phyloP scores from a whole-genome alignment of 2,888 invertebrate genomes.

The Biston betularia region DNA sequence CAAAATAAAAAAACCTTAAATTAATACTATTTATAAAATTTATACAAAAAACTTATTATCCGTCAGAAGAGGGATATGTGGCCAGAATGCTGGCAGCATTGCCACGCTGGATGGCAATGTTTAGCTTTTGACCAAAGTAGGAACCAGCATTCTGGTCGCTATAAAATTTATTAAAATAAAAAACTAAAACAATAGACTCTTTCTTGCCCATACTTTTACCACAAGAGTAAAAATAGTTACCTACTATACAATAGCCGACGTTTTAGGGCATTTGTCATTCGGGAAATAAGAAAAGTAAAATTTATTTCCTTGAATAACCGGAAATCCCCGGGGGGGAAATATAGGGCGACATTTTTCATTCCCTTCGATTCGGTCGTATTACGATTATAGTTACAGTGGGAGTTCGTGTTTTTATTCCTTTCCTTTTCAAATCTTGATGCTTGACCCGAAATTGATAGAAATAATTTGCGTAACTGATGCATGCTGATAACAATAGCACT shows the following conservation, averaged over 20 bases:
- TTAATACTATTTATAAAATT: no score
- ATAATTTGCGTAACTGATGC: no score
- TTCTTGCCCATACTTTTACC: neutral
- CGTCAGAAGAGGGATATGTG: no score
- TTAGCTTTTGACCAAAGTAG: no score
- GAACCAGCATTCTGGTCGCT: no score
- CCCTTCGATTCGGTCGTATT: constrained; percentile 15
- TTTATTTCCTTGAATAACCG: constrained; percentile 24
- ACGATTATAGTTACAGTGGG: constrained; percentile 12
- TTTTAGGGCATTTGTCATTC: constrained; percentile 20
- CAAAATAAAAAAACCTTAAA: no score
- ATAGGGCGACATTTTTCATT: constrained; percentile 23
- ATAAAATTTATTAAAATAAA: no score
- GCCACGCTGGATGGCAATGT: no score
- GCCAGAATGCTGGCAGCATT: no score
- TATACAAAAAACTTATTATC: no score
- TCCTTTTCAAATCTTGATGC: neutral
- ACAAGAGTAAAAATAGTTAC: constrained; percentile 3
- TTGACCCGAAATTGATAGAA: no score
- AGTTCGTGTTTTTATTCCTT: constrained; percentile 11
- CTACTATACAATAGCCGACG: constrained; percentile 16
- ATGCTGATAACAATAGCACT: no score
- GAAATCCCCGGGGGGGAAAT: constrained; percentile 18
- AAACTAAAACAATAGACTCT: neutral
- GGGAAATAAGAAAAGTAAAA: constrained; percentile 24